Percentiles rank a stretch among this genome's conserved stretches.
Evolutionary conservation across 2,888 invertebrate genomes (phyloP).

Genomic region (Cetonia aurata): DNA sequence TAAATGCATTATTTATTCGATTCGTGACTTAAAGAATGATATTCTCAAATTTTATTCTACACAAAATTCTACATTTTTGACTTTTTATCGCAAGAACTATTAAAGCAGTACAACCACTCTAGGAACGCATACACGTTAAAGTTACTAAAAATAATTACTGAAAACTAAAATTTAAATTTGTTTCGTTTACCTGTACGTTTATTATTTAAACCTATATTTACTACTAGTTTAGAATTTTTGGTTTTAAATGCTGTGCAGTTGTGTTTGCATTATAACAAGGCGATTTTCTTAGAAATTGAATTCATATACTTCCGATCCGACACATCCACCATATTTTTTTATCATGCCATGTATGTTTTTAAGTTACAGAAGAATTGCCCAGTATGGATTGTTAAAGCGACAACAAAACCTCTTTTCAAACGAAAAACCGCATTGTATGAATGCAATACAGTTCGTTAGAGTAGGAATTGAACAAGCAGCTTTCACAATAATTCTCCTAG

Average conservation of each 20-base stretch:
- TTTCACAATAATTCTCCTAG: conserved; percentile 44
- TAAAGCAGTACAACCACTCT: too few relatives aligned
- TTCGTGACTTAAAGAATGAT: too few relatives aligned
- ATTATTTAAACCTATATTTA: neutral
- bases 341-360: neutral
- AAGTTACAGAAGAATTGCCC: conserved; percentile 42
- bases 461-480: conserved; percentile 48
- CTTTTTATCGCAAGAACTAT: too few relatives aligned
- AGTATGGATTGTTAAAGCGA: conserved; percentile 37
- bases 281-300: too few relatives aligned
- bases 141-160: too few relatives aligned
- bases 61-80: too few relatives aligned
- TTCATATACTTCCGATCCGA: too few relatives aligned
- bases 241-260: neutral
- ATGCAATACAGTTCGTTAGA: conserved; percentile 46
- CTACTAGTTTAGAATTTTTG: conserved; percentile 1
- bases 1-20: too few relatives aligned
- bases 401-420: conserved; percentile 33
- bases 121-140: too few relatives aligned
- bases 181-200: too few relatives aligned
- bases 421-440: conserved; percentile 45
- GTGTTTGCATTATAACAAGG: neutral
- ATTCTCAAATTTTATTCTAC: too few relatives aligned
- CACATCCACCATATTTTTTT: neutral
- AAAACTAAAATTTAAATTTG: too few relatives aligned